Percentiles rank a stretch among this genome's conserved stretches.
These are phyloP conservation scores for Blera fallax DNA, from an alignment of 2,888 invertebrate species.

Conservation along the genomic window DNA sequence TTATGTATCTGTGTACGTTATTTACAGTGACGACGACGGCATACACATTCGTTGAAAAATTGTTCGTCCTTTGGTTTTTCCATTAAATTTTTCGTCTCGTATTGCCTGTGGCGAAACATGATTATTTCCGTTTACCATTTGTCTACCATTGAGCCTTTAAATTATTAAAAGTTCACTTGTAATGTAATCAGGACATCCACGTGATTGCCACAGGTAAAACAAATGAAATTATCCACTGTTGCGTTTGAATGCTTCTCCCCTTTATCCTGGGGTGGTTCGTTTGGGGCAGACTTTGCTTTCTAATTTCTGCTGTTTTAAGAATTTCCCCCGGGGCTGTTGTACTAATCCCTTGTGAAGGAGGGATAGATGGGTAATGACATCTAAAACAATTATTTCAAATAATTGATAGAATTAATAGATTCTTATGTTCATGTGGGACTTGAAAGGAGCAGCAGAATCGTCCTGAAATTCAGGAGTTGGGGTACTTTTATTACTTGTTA, in stretches of 20 bases:
- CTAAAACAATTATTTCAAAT: conserved; percentile 55
- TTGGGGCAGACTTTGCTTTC: conserved; percentile 25
- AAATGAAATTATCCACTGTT: conserved; percentile 51
- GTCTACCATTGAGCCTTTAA: conserved; percentile 68
- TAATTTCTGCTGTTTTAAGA: conserved; percentile 62
- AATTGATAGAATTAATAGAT: conserved; percentile 52
- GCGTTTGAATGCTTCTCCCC: conserved; percentile 52
- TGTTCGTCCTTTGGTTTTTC: conserved; percentile 49
- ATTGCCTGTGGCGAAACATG: conserved; percentile 52
- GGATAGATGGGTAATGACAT: conserved; percentile 49
- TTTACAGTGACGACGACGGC: background rate
- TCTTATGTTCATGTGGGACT: background rate
- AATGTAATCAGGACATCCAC: conserved; percentile 70
- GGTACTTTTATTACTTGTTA: no score
- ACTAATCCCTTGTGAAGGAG: conserved; percentile 43
- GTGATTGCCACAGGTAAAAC: conserved; percentile 71
- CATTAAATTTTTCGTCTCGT: conserved; percentile 49
- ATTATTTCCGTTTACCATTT: conserved; percentile 71
- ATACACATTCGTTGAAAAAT: conserved; percentile 31
- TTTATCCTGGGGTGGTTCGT: background rate
- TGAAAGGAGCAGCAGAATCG: background rate
- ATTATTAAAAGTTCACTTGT: conserved; percentile 71
- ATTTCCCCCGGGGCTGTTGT: conserved; percentile 18
- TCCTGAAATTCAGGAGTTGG: background rate
- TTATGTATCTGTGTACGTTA: conserved; percentile 5